Evolutionary conservation across 2,113 vertebrate genomes (phyloP).

Genomic region (Paramisgurnus dabryanus): DNA sequence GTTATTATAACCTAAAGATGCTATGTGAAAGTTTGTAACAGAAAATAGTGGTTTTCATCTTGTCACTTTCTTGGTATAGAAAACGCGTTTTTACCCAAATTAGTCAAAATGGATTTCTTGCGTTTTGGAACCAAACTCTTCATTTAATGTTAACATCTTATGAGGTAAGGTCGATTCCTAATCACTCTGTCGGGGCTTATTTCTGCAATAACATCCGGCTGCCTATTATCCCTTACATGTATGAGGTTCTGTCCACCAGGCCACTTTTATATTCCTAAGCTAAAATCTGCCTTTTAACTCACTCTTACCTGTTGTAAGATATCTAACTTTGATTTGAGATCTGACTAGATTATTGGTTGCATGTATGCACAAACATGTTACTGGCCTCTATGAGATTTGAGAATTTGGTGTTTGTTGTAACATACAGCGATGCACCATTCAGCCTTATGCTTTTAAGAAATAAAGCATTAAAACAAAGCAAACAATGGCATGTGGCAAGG

Average conservation of each 20-base stretch:
- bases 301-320: neutral
- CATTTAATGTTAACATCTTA: too few relatives aligned
- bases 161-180: too few relatives aligned
- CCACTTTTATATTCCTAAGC: neutral
- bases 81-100: too few relatives aligned
- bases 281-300: neutral
- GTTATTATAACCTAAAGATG: too few relatives aligned
- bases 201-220: too few relatives aligned
- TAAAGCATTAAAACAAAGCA: slow-evolving; percentile 14
- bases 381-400: slow-evolving; percentile 1
- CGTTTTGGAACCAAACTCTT: too few relatives aligned
- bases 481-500: neutral
- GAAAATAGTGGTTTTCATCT: too few relatives aligned
- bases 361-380: neutral
- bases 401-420: slow-evolving; percentile 41
- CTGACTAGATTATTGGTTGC: neutral
- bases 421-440: slow-evolving; percentile 20
- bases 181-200: too few relatives aligned
- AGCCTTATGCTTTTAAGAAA: neutral
- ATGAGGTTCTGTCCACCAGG: slow-evolving; percentile 17
- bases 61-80: too few relatives aligned
- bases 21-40: too few relatives aligned
- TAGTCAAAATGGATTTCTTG: too few relatives aligned
- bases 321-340: neutral
- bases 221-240: too few relatives aligned